Percentiles rank a stretch among this genome's conserved stretches.
These are phyloP conservation scores for Odontophorus gujanensis DNA, from an alignment of 2,113 vertebrate genomes.

Conservation along the genomic window DNA sequence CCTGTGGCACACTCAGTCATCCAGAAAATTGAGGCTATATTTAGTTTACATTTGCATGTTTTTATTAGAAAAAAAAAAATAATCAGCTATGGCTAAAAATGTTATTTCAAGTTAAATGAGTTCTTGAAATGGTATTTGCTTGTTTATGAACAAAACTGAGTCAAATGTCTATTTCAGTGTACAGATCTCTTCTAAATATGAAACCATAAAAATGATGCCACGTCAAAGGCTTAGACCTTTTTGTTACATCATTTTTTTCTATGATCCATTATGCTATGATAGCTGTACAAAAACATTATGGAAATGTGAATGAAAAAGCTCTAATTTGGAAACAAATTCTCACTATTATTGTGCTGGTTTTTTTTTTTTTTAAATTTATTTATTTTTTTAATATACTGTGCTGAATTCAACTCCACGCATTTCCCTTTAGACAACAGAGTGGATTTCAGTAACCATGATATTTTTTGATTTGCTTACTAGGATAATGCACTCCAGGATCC, in stretches of 20 bases:
- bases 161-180: not conserved
- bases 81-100: constrained; percentile 17
- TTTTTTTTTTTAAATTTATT: not conserved
- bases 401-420: not conserved
- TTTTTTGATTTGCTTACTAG: not conserved
- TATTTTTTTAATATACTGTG: not conserved
- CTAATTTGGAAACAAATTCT: not conserved
- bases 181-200: constrained; percentile 9
- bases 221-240: not conserved
- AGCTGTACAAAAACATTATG: not conserved
- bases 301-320: constrained; percentile 18
- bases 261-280: not conserved
- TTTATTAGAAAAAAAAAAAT: constrained; percentile 63
- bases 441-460: not conserved
- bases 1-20: constrained; percentile 51
- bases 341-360: not conserved
- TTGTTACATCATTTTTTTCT: not conserved
- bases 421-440: not conserved
- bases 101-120: constrained; percentile 30
- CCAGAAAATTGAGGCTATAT: constrained; percentile 53
- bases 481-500: not conserved
- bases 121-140: constrained; percentile 21
- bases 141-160: not conserved
- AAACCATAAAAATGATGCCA: constrained; percentile 13
- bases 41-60: constrained; percentile 55